Base-by-base conservation (phyloP, 2,113 vertebrate genomes). In the Tauraco erythrolophus region DNA sequence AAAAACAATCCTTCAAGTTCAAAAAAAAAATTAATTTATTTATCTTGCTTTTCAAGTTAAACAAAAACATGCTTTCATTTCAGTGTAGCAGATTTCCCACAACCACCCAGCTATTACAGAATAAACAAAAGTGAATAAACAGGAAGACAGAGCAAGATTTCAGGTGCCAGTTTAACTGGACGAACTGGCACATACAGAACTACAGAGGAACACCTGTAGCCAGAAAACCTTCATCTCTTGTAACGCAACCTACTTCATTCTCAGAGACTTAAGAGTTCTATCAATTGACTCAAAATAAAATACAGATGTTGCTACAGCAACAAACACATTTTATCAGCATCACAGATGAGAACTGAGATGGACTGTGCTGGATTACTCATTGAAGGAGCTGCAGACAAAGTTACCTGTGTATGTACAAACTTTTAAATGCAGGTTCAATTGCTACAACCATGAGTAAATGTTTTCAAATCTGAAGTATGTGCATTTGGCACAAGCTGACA, bases 41-140 rank as follows among this genome's bases (percentile, higher is more conserved):
- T 84, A 84, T 94, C 86, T 84, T 91, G 30, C 77, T 89, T 92
- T 89, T 92, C 27, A 89, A 92, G 83, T 89, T 66, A 70, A 94
- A 86, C 71, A 91, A 72, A 80, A n/a, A 60, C 24, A 58, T 82
- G 51, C 51, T 87, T 93, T 91, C 77, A 88, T 54, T 93, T 80
- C 64, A 68, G 74, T 0, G 0, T 11, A 92, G 79, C 37, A 60
- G 41, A 82, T 86, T 96, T 94, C 90, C 83, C 88, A 96, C 79
- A 94, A 71, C 75, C 83, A 84, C 56, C 45, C 24, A 94, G 69
- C 60, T 84, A 70, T 3, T 78, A 56, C 37, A 81, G 71, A 79
- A 69, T 60, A 95, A 93, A 95, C 79, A 92, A n/a, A 19, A 82
- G 43, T 19, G 30, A 89, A 94, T 35, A 84, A 91, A 89, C 35